Percentiles rank a stretch among this genome's conserved stretches.
These are phyloP conservation scores for Syngnathus rostellatus DNA, from an alignment of 2,797 vertebrate species.

Conservation along the genomic window DNA sequence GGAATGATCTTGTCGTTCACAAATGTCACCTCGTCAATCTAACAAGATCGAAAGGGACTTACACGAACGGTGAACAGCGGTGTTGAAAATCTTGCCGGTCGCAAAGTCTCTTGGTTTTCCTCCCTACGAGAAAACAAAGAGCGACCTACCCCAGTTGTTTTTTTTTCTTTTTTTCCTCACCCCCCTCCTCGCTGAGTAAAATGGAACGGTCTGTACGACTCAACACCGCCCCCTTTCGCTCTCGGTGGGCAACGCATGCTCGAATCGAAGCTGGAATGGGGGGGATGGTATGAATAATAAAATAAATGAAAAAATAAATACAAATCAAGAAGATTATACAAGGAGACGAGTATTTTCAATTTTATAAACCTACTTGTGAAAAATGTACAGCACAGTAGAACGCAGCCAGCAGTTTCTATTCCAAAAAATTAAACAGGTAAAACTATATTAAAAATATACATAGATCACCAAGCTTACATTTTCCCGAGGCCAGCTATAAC, in stretches of 20 bases:
- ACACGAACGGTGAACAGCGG: constrained; percentile 45
- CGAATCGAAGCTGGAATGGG: constrained; percentile 40
- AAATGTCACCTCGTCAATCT: background rate
- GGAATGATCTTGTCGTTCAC: background rate
- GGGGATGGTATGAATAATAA: constrained; percentile 43
- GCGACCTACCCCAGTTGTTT: constrained; percentile 55
- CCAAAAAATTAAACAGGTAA: background rate
- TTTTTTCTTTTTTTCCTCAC: constrained; percentile 63
- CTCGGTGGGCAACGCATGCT: constrained; percentile 36
- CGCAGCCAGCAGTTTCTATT: background rate
- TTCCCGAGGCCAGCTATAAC: background rate
- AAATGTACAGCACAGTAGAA: background rate
- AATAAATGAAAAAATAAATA: no score
- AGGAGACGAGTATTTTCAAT: background rate
- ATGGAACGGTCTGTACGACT: constrained; percentile 43
- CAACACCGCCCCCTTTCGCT: constrained; percentile 62
- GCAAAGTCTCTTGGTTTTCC: constrained; percentile 59
- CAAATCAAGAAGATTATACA: background rate
- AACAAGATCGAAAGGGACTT: constrained; percentile 14
- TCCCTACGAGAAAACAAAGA: constrained; percentile 72
- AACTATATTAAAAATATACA: background rate
- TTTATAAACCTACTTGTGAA: background rate
- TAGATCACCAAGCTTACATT: background rate
- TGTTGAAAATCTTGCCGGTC: constrained; percentile 51
- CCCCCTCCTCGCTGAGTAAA: constrained; percentile 46